A percentile compares a stretch with the other conserved stretches of the same genome.
Evolutionary conservation across 1,140 invertebrate species (phyloP).

Genomic region (Drosophila ficusphila): DNA sequence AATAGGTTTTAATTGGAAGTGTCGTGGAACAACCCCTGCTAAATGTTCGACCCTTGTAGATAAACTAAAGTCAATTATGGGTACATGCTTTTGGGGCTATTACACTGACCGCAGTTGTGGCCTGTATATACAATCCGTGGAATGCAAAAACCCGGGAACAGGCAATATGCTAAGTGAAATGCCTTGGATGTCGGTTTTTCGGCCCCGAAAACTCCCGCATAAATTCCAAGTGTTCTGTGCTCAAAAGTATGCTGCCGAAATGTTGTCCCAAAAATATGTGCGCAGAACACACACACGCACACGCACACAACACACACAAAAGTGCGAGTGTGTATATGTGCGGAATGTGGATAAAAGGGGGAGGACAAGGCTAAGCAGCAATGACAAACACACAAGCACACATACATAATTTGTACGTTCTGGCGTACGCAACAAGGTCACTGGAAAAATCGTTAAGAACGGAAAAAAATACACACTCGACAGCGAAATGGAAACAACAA

Average conservation of each 20-base stretch:
- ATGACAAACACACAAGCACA: slow-evolving; percentile 35
- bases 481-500: slow-evolving; percentile 36
- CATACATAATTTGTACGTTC: slow-evolving; percentile 43
- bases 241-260: slow-evolving; percentile 64
- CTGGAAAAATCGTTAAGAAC: slow-evolving; percentile 84
- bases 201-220: slow-evolving; percentile 27
- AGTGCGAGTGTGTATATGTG: slow-evolving; percentile 8
- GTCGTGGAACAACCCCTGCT: neutral
- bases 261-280: slow-evolving; percentile 31
- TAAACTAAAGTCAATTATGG: slow-evolving; percentile 8
- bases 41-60: neutral
- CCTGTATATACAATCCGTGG: slow-evolving; percentile 5
- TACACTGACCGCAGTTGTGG: slow-evolving; percentile 13
- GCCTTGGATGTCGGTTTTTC: slow-evolving; percentile 19
- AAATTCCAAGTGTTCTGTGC: slow-evolving; percentile 36
- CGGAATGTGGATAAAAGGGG: slow-evolving; percentile 32
- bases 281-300: slow-evolving; percentile 31
- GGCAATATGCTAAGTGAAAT: slow-evolving; percentile 51
- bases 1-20: slow-evolving; percentile 6
- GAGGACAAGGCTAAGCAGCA: slow-evolving; percentile 70
- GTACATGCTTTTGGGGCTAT: slow-evolving; percentile 19
- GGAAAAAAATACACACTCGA: slow-evolving; percentile 13
- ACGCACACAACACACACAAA: slow-evolving; percentile 1
- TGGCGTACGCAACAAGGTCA: slow-evolving; percentile 84
- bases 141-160: slow-evolving; percentile 35